A percentile compares a stretch with the other conserved stretches of the same genome.
These are phyloP conservation scores for Chaetodon trifasciatus DNA, from an alignment of 2,797 vertebrate genomes.

Conservation along the genomic window DNA sequence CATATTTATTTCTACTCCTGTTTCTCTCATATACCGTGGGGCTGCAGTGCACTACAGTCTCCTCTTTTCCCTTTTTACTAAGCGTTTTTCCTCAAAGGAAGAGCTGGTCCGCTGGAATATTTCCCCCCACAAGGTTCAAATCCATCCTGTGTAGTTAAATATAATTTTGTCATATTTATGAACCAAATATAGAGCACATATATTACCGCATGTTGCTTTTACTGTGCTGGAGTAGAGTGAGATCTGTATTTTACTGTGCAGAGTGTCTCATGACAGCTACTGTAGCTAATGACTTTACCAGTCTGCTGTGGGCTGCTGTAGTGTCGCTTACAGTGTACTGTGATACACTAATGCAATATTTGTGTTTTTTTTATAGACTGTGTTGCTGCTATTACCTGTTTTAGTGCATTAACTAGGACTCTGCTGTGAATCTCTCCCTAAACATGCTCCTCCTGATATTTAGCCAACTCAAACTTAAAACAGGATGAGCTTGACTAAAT, in stretches of 20 bases:
- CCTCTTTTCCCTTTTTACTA: not conserved
- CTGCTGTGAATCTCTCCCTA: not conserved
- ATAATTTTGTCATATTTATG: constrained; percentile 56
- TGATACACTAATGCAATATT: constrained; percentile 32
- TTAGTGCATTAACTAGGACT: not conserved
- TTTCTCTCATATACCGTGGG: constrained; percentile 29
- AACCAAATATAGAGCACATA: constrained; percentile 40
- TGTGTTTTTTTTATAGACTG: constrained; percentile 18
- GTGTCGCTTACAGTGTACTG: constrained; percentile 32
- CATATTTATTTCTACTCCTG: constrained; percentile 37
- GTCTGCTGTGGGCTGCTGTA: constrained; percentile 37
- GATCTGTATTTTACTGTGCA: constrained; percentile 53
- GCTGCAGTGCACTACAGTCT: constrained; percentile 11
- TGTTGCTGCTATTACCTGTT: constrained; percentile 3
- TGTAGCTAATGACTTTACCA: constrained; percentile 73
- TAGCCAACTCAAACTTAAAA: too few species aligned
- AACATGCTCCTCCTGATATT: not conserved
- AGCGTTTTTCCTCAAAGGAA: constrained; percentile 30
- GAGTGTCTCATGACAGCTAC: constrained; percentile 62
- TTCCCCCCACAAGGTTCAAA: constrained; percentile 40
- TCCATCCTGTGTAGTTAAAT: constrained; percentile 42
- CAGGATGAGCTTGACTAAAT: too few species aligned
- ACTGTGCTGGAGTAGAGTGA: constrained; percentile 46
- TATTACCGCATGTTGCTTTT: constrained; percentile 54
- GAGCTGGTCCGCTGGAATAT: constrained; percentile 31